Base-by-base conservation (phyloP, 2,797 vertebrate genomes). In the Danio choprae region DNA sequence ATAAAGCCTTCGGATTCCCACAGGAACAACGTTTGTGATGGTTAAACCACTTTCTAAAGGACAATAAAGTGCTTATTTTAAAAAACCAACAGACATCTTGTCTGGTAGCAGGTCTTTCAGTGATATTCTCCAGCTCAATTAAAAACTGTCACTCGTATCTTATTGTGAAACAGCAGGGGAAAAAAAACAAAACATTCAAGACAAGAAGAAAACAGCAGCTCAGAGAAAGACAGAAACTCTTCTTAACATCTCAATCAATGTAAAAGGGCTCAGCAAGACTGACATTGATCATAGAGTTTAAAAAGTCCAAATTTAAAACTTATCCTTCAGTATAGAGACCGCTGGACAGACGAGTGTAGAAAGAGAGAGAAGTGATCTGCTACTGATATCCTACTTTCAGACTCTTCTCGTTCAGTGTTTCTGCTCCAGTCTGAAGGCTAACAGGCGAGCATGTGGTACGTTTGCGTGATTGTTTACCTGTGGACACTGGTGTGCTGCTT, bases 21-120 rank as follows among this genome's bases (percentile, higher is more conserved):
- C 46, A 18, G 12, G 11, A 18, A 68, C 16, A 81, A 50, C 8
- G 56, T 60, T 22, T 55, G n/a, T 29, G 13, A 56, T 36, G 60
- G 9, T 36, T 67, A 40, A 20, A 50, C 62, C 8, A 67, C 36
- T 56, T 58, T 36, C 20, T 64, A 53, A 50, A 6, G 38, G 69
- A 73, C 68, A 50, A 65, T 77, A 84, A 84, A 84, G 83, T 84
- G 83, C 79, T 72, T 41, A 15, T 71, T 58, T 51, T 44, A 43
- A 77, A 69, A 56, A 29, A 1, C 44, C 15, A 55, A 64, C 6
- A 53, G 53, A 16, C 41, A 63, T 38, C n/a, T 44, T 44, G 43
- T 60, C 58, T 44, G 16, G 18, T 55, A 20, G 38, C 40, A 7
- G 41, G 63, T 6, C 40, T 4, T 76, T 50, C 41, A 7, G 3